Percentiles rank a stretch among this genome's conserved stretches.
Evolutionary conservation across 2,797 vertebrate species (phyloP).

Genomic region (Brachyalestes nurse): DNA sequence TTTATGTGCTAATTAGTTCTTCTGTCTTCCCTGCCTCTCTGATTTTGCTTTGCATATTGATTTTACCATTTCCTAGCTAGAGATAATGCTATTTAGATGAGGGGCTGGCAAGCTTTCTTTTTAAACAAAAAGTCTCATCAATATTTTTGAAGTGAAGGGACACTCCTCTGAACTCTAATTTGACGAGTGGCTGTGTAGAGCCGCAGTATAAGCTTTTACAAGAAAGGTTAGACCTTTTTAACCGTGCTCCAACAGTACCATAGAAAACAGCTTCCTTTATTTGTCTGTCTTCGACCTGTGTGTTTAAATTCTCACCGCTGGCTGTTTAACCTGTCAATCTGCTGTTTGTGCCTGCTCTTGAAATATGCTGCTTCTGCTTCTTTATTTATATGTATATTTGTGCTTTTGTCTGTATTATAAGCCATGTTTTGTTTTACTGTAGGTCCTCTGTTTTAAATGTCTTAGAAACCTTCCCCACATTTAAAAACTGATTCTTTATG

Average conservation of each 20-base stretch:
- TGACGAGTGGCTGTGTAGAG: not conserved
- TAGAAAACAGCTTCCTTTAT: constrained; percentile 38
- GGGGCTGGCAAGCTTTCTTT: constrained; percentile 19
- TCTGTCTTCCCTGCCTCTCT: constrained; percentile 71
- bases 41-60: constrained; percentile 57
- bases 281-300: constrained; percentile 41
- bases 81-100: constrained; percentile 41
- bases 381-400: constrained; percentile 50
- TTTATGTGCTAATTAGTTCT: constrained; percentile 67
- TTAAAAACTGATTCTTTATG: constrained; percentile 60
- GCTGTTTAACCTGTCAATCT: constrained; percentile 40
- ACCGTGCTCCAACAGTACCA: not conserved
- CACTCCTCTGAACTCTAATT: constrained; percentile 22
- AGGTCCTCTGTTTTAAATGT: constrained; percentile 58
- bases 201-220: not conserved
- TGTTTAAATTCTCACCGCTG: constrained; percentile 39
- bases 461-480: constrained; percentile 70
- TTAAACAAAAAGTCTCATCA: constrained; percentile 31
- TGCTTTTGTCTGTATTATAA: constrained; percentile 53
- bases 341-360: constrained; percentile 45
- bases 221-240: constrained; percentile 4
- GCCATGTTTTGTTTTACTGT: constrained; percentile 59
- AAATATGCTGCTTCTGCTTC: constrained; percentile 41
- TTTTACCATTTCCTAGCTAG: constrained; percentile 31
- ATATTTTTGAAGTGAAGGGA: constrained; percentile 32